Base-by-base conservation (phyloP, 2,797 vertebrate species). In the Chaetophractus vellerosus region DNA sequence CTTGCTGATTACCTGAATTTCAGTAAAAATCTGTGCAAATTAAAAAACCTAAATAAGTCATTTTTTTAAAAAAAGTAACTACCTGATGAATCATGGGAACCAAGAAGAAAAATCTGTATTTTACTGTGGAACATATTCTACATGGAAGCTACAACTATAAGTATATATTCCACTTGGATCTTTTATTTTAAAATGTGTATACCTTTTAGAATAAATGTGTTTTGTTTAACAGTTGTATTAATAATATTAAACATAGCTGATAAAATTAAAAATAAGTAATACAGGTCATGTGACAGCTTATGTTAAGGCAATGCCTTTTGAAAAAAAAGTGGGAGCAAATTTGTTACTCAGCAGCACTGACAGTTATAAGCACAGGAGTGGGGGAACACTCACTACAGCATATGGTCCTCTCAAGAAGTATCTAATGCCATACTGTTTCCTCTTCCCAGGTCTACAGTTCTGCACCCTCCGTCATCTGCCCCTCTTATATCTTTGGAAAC, bases 201-300 rank as follows among this genome's bases (percentile, higher is more conserved):
- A 38, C 21, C 6, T 1, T 45, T 38, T 64, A 72, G 31, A 33
- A 33, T 68, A 64, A 95, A 79, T 15, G 50, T 85, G 31, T 31
- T 76, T 89, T 52, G 9, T 85, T 72, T 80, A 82, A 80, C 9
- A 63, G 12, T 31, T 83, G 5, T 52, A 71, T n/a, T 71, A 50
- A 72, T 38, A 23, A 74, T 69, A 57, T 72, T 83, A 45, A 2
- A 28, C 33, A 64, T 2, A 33, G 41, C 57, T 55, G 66, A 72
- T 41, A 83, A 90, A 78, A 83, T 16, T 21, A 86, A n/a, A 72
- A 59, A 78, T 36, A 72, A 7, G 4, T 93, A 83, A 82, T 8
- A 81, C 36, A 89, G 38, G 28, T 78, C 50, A 91, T 87, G 74
- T 36, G 80, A 59, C 50, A 88, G 52, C n/a, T 85, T n/a, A 12